These are phyloP conservation scores for Typhlichthys eigenmanni DNA, from an alignment of 2,797 vertebrate species.

Conservation along the genomic window DNA sequence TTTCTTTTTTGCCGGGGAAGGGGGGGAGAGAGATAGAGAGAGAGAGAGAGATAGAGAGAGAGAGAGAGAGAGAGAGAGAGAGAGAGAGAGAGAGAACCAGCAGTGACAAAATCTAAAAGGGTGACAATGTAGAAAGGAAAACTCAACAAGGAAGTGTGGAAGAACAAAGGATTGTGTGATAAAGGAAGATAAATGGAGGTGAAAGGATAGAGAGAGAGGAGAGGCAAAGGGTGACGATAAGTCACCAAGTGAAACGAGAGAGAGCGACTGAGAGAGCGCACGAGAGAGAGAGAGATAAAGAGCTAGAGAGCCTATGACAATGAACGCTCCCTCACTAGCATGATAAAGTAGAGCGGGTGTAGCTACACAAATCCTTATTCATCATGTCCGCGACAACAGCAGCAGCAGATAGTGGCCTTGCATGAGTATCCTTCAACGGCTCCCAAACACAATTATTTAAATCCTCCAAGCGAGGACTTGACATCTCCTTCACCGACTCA, in stretches of 20 bases:
- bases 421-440: neutral
- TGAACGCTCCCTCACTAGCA: neutral
- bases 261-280: neutral
- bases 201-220: neutral
- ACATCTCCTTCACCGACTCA: conserved; percentile 3
- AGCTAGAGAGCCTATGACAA: neutral
- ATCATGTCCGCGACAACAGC: neutral
- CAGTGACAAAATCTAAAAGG: neutral
- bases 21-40: neutral
- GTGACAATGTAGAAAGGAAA: neutral
- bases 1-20: too few relatives aligned
- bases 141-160: neutral
- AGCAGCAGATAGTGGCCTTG: neutral
- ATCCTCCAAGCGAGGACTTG: neutral
- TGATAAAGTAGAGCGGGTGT: conserved; percentile 5
- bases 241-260: neutral
- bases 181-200: neutral
- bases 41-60: neutral
- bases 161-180: neutral
- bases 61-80: neutral
- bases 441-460: conserved; percentile 14
- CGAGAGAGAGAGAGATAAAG: neutral
- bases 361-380: conserved; percentile 6
- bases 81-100: neutral
- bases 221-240: neutral